Conservation (phyloP, 2,888 invertebrate species). For the Plagodis pulveraria region DNA sequence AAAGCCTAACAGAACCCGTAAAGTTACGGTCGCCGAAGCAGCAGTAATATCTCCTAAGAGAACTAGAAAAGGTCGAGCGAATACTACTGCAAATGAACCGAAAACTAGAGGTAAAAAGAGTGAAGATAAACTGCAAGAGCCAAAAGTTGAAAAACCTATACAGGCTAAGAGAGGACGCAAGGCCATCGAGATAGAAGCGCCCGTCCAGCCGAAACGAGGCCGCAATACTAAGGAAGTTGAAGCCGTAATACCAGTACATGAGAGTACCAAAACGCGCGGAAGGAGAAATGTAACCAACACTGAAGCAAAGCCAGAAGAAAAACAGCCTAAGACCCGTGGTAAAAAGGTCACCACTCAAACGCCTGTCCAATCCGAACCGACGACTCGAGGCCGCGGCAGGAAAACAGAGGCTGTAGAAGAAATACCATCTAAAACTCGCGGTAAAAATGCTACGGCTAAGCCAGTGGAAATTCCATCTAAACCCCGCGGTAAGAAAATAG, state of each 20-base stretch:
- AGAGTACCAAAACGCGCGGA: constrained; percentile 10
- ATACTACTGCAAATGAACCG: constrained; percentile 23
- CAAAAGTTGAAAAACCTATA: constrained; percentile 17
- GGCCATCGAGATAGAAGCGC: constrained; percentile 17
- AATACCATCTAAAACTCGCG: neutral
- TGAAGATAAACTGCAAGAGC: constrained; percentile 4
- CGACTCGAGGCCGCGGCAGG: constrained; percentile 31
- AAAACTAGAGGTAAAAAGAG: constrained; percentile 37
- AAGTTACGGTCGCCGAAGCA: constrained; percentile 17
- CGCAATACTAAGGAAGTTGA: constrained; percentile 10
- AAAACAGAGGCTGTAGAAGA: neutral
- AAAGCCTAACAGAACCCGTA: constrained; percentile 37
- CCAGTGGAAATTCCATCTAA: neutral
- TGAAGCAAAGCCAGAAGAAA: constrained; percentile 26
- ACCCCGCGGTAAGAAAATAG: constrained; percentile 1
- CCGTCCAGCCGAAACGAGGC: constrained; percentile 22
- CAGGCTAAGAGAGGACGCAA: constrained; percentile 36
- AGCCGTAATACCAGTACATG: neutral
- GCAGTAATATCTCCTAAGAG: constrained; percentile 39
- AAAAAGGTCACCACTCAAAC: constrained; percentile 19
- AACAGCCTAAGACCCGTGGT: constrained; percentile 22
- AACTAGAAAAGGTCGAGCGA: constrained; percentile 25
- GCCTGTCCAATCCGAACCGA: constrained; percentile 31
- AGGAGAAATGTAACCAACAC: constrained; percentile 7
- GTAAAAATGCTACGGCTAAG: neutral